These are phyloP conservation scores for Dinomys branickii DNA, from an alignment of 2,113 vertebrate species.

Conservation along the genomic window DNA sequence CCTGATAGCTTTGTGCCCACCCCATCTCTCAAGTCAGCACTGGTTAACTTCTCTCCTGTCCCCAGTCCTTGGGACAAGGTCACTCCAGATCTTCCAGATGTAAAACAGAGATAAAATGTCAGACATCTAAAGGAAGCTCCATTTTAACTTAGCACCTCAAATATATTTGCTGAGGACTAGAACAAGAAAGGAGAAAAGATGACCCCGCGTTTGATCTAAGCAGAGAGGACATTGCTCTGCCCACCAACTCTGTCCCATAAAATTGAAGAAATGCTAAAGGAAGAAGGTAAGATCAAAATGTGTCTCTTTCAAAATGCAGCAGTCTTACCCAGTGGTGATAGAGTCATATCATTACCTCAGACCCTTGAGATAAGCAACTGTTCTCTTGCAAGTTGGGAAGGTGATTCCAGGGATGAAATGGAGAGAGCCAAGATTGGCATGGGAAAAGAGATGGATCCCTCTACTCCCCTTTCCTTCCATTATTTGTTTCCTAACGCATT, in stretches of 20 bases:
- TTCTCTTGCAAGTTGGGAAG: neutral
- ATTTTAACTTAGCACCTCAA: neutral
- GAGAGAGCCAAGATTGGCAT: neutral
- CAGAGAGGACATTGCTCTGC: neutral
- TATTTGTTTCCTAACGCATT: neutral
- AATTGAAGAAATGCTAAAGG: neutral
- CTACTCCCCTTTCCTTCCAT: too few relatives aligned
- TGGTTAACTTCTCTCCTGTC: accelerated
- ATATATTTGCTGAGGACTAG: neutral
- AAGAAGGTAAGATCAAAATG: accelerated
- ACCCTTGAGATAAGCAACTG: neutral
- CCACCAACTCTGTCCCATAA: accelerated
- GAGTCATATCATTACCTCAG: neutral
- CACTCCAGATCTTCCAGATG: neutral
- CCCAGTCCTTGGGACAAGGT: neutral
- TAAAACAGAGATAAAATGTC: neutral
- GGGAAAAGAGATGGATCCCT: neutral
- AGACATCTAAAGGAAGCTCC: too few relatives aligned
- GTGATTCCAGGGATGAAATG: neutral
- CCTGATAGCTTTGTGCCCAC: neutral
- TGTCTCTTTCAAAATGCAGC: neutral
- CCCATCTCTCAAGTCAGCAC: neutral
- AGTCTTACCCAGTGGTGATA: too few relatives aligned
- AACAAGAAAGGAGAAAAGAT: neutral
- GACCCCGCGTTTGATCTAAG: neutral